Conservation (phyloP, 2,797 vertebrate species). For the Acestrorhynchus altus region DNA sequence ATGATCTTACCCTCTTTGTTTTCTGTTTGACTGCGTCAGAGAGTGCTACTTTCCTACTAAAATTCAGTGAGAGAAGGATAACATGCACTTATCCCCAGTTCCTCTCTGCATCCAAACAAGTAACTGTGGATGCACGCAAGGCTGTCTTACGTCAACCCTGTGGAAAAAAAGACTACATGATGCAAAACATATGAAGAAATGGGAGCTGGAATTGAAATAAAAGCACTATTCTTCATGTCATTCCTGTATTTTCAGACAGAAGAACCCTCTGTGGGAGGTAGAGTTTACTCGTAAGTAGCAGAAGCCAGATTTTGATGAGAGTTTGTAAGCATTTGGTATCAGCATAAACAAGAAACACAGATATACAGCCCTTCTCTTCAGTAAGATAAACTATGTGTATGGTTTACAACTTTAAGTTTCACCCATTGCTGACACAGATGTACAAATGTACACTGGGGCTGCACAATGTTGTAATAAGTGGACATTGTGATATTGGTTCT, state of each 20-base stretch:
- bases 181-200: neutral
- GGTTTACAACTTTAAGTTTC: neutral
- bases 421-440: no score
- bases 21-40: neutral
- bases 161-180: neutral
- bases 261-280: neutral
- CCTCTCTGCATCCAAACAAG: slow-evolving; percentile 15
- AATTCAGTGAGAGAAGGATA: no score
- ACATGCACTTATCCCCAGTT: slow-evolving; percentile 2
- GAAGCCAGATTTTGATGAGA: slow-evolving; percentile 3
- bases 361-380: neutral
- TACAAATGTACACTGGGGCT: no score
- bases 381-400: neutral
- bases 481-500: no score
- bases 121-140: neutral
- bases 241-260: slow-evolving; percentile 1
- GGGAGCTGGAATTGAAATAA: neutral
- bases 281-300: slow-evolving; percentile 1
- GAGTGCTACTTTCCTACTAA: no score
- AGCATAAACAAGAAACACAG: neutral
- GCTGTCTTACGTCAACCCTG: neutral
- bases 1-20: neutral
- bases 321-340: slow-evolving; percentile 20
- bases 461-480: no score
- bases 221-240: neutral